Evolutionary conservation across 2,113 vertebrate genomes (phyloP).

Genomic region (Halcyon malimbica): DNA sequence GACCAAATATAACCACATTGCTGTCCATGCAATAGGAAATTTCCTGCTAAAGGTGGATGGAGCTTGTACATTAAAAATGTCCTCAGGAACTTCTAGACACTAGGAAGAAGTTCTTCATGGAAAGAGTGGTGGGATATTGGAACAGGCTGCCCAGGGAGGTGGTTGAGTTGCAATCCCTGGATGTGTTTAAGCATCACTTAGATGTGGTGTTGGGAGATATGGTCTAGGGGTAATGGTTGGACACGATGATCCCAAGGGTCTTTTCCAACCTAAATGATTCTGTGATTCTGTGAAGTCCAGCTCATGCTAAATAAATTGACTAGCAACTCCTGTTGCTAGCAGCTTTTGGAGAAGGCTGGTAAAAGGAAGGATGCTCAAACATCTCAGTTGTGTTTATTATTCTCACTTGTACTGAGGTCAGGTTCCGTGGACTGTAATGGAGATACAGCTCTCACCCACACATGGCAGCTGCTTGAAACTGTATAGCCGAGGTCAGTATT

Average conservation of each 20-base stretch:
- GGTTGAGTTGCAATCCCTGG: no score
- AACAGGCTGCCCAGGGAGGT: no score
- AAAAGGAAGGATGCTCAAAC: neutral
- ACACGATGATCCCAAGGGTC: no score
- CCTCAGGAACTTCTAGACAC: neutral
- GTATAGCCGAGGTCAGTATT: conserved; percentile 7
- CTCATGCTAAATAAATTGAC: neutral
- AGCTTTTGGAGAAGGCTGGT: neutral
- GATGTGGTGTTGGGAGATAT: no score
- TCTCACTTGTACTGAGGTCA: neutral
- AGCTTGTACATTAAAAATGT: neutral
- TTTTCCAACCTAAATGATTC: no score
- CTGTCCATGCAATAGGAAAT: neutral
- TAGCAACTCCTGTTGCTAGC: neutral
- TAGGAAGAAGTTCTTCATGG: no score
- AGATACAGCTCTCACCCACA: conserved; percentile 21
- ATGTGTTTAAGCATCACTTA: no score
- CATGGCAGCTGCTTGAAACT: conserved; percentile 54
- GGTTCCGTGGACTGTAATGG: neutral
- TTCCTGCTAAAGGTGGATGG: neutral
- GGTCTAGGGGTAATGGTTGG: no score
- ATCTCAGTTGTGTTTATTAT: neutral
- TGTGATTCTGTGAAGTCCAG: no score
- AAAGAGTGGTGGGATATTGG: no score
- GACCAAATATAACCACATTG: neutral